Evolutionary conservation across 2,888 invertebrate genomes (phyloP), one percentile per base, ranked within the genome.

Genomic region (Volucella inanis): DNA sequence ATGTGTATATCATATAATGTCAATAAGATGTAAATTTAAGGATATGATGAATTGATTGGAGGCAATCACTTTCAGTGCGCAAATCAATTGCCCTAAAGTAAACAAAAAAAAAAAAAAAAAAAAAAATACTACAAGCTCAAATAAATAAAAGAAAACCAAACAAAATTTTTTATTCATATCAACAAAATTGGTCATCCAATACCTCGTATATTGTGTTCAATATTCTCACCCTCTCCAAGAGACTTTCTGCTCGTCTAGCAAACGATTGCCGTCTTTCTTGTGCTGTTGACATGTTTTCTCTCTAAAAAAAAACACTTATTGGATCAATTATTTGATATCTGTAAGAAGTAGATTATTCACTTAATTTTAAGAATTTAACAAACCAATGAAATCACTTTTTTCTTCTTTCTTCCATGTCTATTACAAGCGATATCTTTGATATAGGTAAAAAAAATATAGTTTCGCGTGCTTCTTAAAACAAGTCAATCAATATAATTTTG

Each of bases 211-310:
- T 91, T 88, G 91, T 91, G 88, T 91, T 91, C 90, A 92, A 89
- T 88, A 91, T 90, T 91, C 92, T 92, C 92, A 92, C 92, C 92
- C 92, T 90, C 91, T 92, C 92, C 89, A 92, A 88, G 82, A 92
- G 89, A 88, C 92, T 92, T 79, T 92, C 92, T 61, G 92, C 92
- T 76, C 92, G 90, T 57, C 92, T 89, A 45, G 92, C 92, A 88
- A 92, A 92, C 9, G 91, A 90, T 80, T 90, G 89, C 76, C 92
- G 90, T 88, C 91, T 90, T 55, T 91, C 89, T 76, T 91, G 89
- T 67, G 89, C 90, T 75, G 89, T 87, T 61, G 91, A 88, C 91
- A 91, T 91, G 15, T 70, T 41, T 59, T 14, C 59, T 61, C 72
- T 31, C 49, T 50, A 70, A 39, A 10, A 15, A 11, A 22, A 22